Base-by-base conservation (phyloP, 2,797 vertebrate genomes). In the Dryobates pubescens region DNA sequence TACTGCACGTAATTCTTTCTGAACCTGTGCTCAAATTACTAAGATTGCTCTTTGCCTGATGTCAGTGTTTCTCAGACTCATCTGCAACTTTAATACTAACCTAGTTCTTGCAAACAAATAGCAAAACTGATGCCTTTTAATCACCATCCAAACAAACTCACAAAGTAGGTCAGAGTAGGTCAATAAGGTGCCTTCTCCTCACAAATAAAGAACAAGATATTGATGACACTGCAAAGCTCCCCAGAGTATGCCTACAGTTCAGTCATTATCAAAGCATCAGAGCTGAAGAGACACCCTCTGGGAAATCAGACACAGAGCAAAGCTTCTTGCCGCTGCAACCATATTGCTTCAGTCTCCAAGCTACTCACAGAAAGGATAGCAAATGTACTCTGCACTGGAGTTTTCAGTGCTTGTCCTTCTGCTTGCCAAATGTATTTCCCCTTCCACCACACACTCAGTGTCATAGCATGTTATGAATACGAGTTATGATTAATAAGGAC, bases 41-140 rank as follows among this genome's bases (percentile, higher is more conserved):
- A 71, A 14, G 18, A 24, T 59, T 65, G 38, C n/a, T 80, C 65
- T 75, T 74, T 51, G 17, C 41, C 54, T 73, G 67, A 65, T 26
- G 71, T 64, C 61, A 34, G 7, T 86, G 91, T 79, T 79, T 86
- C 64, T 86, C 65, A 84, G 70, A 41, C 68, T 78, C 3, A 1
- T 20, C 57, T 84, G 57, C 19, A 78, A 17, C 70, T 91, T 83
- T 58, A 92, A 78, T 86, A 57, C 29, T 65, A 90, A 58, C 38
- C 47, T 69, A 72, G 36, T 15, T 89, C 59, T 83, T 93, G n/a
- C 76, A 83, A 83, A 38, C 20, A 72, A 93, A 92, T 56, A 61
- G 76, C 68, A 76, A 83, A 91, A 92, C 29, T 54, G 61, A 68
- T 86, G 77, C 53, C 53, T 82, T 86, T 88, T 76, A 91, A 89